These are phyloP conservation scores for Archegozetes longisetosus DNA, from an alignment of 1,140 invertebrate species.

Conservation along the genomic window DNA sequence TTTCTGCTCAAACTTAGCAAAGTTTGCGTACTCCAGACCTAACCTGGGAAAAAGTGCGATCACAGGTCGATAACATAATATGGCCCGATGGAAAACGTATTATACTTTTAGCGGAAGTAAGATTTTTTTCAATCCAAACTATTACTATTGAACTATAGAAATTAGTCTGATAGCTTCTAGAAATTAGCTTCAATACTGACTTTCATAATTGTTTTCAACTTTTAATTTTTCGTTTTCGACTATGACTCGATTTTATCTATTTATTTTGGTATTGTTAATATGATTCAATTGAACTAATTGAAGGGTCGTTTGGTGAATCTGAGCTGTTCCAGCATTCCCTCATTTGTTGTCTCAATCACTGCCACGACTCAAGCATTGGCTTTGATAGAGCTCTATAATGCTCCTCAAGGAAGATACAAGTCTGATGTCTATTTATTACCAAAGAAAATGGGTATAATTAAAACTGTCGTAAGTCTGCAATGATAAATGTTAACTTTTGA, in stretches of 20 bases:
- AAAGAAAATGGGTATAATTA: slow-evolving; percentile 79
- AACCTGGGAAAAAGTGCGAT: slow-evolving; percentile 91
- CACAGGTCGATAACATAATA: slow-evolving; percentile 60
- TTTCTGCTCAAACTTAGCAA: slow-evolving; percentile 43
- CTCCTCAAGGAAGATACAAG: slow-evolving; percentile 81
- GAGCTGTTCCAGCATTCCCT: slow-evolving; percentile 90
- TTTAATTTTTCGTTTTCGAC: slow-evolving; percentile 1
- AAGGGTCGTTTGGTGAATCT: slow-evolving; percentile 85
- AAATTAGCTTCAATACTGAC: no score
- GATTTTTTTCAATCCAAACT: not conserved
- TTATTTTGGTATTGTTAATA: not conserved
- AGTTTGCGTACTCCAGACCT: slow-evolving; percentile 79
- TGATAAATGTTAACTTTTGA: not conserved
- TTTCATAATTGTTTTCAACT: no score
- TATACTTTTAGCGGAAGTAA: slow-evolving; percentile 63
- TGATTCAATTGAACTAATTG: slow-evolving; percentile 18
- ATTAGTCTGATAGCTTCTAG: no score
- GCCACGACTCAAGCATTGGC: slow-evolving; percentile 86
- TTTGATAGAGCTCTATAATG: slow-evolving; percentile 90
- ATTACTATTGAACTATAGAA: no score
- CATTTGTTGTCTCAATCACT: slow-evolving; percentile 90
- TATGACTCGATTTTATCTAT: no score
- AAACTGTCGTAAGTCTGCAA: not conserved
- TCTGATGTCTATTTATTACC: slow-evolving; percentile 91
- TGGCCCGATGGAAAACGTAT: slow-evolving; percentile 34